Base-by-base conservation (phyloP, 2,888 invertebrate genomes). In the Synanthedon andrenaeformis region DNA sequence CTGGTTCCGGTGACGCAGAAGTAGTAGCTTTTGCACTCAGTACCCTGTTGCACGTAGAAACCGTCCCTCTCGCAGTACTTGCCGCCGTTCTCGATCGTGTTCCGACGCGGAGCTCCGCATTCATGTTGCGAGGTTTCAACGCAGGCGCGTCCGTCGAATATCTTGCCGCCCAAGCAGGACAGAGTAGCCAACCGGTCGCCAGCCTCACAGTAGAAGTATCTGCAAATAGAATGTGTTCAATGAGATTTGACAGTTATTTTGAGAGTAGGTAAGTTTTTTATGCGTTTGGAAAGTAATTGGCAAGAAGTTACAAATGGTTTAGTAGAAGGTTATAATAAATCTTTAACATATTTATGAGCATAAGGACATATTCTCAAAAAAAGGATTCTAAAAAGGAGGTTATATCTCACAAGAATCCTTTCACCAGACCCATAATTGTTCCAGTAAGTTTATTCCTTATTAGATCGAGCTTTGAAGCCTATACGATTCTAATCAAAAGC, bases 131-230 rank as follows among this genome's bases (percentile, higher is more conserved):
- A 59, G 0, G 79, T 69, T 28, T 79, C 78, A 12, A 89, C 89
- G 66, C 90, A 90, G 19, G 89, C 82, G 52, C 85, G 83, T 0
- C 90, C 90, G 74, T 91, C 89, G 70, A 90, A 91, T 52, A 89
- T 82, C 64, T 89, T 89, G 28, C 84, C 89, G 11, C 87, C 89
- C 12, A 87, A 80, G 57, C 91, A 91, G 0, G 89, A 88, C 3
- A 90, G 66, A 1, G 90, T 89, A 1, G 88, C 86, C 13, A 90
- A 72, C 14, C 89, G 82, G 61, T 90, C 89, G 1, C 86, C 87
- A 42, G 88, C 85, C 58, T 89, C 82, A 70, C 91, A 91, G 73
- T 88, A 91, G 64, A 89, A 89, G 67, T 90, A 91, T 62, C 87
- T 86, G 67, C 58, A 78, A 72, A 69, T 45, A 45, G 35, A 35